These are phyloP conservation scores for Sminthurides bifidus DNA, from an alignment of 1,140 invertebrate species.

Conservation along the genomic window DNA sequence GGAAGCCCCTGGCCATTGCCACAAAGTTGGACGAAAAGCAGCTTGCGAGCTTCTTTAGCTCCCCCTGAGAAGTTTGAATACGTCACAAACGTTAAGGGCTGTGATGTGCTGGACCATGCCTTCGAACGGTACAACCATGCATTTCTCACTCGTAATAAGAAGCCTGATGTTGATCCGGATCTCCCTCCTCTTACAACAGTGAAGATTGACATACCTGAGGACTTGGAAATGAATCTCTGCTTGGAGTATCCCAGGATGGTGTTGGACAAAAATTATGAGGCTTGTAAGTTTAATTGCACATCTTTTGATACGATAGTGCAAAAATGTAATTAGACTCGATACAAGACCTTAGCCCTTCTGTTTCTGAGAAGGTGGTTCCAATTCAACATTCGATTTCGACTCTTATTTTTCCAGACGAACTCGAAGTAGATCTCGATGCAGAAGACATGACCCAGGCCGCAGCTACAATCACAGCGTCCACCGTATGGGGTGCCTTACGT, in stretches of 20 bases:
- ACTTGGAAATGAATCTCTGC: not conserved
- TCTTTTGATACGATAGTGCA: too few relatives aligned
- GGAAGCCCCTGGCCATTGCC: slow-evolving; percentile 6
- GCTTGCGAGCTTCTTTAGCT: not conserved
- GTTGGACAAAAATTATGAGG: too few relatives aligned
- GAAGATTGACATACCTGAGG: not conserved
- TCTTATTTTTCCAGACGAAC: too few relatives aligned
- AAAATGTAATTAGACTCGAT: too few relatives aligned
- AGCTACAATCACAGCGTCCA: too few relatives aligned
- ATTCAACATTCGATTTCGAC: too few relatives aligned
- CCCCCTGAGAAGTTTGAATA: slow-evolving; percentile 1
- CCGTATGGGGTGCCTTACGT: slow-evolving; percentile 63
- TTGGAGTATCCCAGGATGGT: slow-evolving; percentile 1
- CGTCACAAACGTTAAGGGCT: not conserved
- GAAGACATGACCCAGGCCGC: too few relatives aligned
- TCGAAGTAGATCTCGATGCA: too few relatives aligned
- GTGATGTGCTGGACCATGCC: slow-evolving; percentile 13
- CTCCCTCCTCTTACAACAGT: not conserved
- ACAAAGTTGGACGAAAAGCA: not conserved
- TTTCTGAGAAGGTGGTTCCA: too few relatives aligned
- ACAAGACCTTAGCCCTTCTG: too few relatives aligned
- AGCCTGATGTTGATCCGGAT: not conserved
- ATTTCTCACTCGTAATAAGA: slow-evolving; percentile 4
- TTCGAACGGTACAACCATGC: slow-evolving; percentile 14
- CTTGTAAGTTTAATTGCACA: too few relatives aligned